Base-by-base conservation (phyloP, 2,113 vertebrate genomes). In the Ia io region DNA sequence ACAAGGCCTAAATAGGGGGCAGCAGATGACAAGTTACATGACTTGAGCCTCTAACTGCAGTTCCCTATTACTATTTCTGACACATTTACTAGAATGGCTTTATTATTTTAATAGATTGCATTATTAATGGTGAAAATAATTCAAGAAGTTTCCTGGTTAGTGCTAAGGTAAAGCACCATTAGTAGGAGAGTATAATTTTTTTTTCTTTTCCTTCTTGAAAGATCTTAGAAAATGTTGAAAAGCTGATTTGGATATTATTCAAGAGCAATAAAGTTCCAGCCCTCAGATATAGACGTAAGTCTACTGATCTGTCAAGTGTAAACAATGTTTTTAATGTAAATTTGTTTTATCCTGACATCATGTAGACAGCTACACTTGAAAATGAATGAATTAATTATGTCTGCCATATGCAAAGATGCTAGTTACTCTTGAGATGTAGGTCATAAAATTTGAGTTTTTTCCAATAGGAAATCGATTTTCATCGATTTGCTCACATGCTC, bases 281-380 rank as follows among this genome's bases (percentile, higher is more conserved):
- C 59, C 73, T 1, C 53, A 65, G 23, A 77, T 61, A 91, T 0
- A 93, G 74, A 84, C 20, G 83, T 94, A 18, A 71, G n/a, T 67
- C 83, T 78, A 79, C 49, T 65, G n/a, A 94, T 84, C 14, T 30
- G 23, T 47, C 56, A 94, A 69, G 32, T 40, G 1, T 51, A 92
- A 97, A 83, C 76, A 88, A 84, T 82, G n/a, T 74, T 96, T 93
- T 92, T 88, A 63, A 82, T 67, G 73, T 88, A 92, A 93, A 93
- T 90, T 80, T 74, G 13, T 93, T 94, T 78, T 95, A 51, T 37
- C 32, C 49, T 49, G 32, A 73, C 30, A 92, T 88, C 12, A 11
- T 18, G 12, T 44, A 84, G 59, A 94, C 35, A 88, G 78, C 12
- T 91, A 14, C 0, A 9, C n/a, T 84, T 84, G 53, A 78, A 93